Evolutionary conservation across 2,888 invertebrate species (phyloP), one percentile per base, ranked within the genome.

Genomic region (Chaitophorus viminalis): DNA sequence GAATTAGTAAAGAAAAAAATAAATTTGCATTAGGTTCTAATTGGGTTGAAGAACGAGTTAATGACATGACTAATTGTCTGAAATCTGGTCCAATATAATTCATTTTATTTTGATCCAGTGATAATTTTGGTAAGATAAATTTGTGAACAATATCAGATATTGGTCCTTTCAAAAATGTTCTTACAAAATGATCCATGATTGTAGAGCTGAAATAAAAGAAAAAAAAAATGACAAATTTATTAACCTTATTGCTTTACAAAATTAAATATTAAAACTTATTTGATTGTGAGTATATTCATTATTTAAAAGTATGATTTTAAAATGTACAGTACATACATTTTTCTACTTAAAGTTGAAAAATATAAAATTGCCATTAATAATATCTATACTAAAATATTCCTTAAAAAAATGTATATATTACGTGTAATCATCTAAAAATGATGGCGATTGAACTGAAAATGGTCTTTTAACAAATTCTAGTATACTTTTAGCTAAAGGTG

Each of bases 401-500:
- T 14, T 39, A 0, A 31, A 77, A 25, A 78, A 78, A 60, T 78
- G 25, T 21, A 65, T 68, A 4, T 25, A 77, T 86, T 85, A 84
- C 79, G 77, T 86, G n/a, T 85, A 88, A 79, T 84, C 84, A 84
- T 83, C 83, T 72, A 84, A 85, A 72, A 84, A 84, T 39, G 82
- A 78, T 25, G 46, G 31, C 1, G 83, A 83, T 39, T 25, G 85
- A 89, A 94, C 92, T 60, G 93, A 92, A 87, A 98, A 92, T 0
- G 98, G 97, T 89, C 95, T 93, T 90, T 95, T 93, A 88, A 97
- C 94, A 90, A 98, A 93, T 90, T 95, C 94, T 88, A 96, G 92
- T 3, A 97, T 92, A 89, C 95, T 95, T 70, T 94, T 94, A 14
- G 95, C 93, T 36, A 96, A 92, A 2, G 94, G 94, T 52, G 95